These are phyloP conservation scores for Sinodicranocentrus sp. DNA, from an alignment of 2,888 invertebrate species.

Conservation along the genomic window DNA sequence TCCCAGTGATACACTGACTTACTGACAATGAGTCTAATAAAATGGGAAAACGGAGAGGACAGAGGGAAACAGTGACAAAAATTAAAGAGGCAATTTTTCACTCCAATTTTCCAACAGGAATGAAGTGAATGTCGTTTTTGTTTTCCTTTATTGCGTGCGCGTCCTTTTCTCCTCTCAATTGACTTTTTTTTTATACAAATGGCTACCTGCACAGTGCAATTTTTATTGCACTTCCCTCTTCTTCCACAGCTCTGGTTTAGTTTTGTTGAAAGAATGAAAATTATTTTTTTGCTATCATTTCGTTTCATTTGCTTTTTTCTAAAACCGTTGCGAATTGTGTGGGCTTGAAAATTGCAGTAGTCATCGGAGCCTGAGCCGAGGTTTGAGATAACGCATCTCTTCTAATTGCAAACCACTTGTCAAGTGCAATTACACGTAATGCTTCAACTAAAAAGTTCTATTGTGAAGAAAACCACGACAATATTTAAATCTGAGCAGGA, in stretches of 20 bases:
- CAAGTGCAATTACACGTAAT: slow-evolving; percentile 12
- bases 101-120: background rate
- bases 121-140: background rate
- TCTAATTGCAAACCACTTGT: slow-evolving; percentile 4
- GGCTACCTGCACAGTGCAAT: background rate
- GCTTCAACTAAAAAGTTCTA: background rate
- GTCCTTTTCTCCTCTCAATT: background rate
- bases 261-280: background rate
- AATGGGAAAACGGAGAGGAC: background rate
- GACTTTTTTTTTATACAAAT: background rate
- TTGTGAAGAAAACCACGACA: background rate
- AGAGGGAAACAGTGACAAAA: background rate
- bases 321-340: slow-evolving; percentile 24
- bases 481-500: slow-evolving; percentile 22
- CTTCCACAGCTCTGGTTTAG: background rate
- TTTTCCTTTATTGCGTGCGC: background rate
- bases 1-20: background rate
- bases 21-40: background rate
- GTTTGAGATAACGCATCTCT: background rate
- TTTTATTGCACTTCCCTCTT: background rate
- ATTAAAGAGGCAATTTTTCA: background rate
- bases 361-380: background rate
- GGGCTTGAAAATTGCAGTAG: slow-evolving; percentile 8
- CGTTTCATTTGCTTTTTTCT: background rate
- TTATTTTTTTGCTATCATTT: background rate